Conservation (phyloP, 2,888 invertebrate genomes). For the Philopedon plagiatum region DNA sequence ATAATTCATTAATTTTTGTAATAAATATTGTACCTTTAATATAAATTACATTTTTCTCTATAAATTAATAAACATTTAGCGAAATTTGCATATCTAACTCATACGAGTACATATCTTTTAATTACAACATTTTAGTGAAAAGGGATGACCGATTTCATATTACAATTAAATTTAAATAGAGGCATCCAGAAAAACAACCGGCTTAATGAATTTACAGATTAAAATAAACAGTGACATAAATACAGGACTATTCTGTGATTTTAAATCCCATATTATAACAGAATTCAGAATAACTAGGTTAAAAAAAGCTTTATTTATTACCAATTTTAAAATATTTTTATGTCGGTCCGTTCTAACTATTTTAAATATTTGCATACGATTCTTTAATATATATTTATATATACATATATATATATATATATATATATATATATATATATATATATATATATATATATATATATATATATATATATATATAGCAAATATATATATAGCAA, state of each 20-base stretch:
- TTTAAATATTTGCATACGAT: no score
- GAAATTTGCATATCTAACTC: not conserved
- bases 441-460: no score
- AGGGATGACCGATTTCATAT: not conserved
- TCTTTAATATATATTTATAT: no score
- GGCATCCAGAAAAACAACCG: not conserved
- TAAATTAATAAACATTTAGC: not conserved
- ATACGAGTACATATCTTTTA: not conserved
- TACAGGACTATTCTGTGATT: not conserved
- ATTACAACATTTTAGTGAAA: not conserved
- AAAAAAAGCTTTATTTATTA: no score
- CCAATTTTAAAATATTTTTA: no score
- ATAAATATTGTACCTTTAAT: no score
- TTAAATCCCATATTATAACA: not conserved
- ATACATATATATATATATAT: no score
- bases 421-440: no score
- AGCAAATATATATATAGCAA: no score
- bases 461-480: no score
- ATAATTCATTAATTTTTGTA: no score
- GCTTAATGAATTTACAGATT: constrained; percentile 9
- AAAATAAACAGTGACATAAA: constrained; percentile 1
- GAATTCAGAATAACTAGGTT: not conserved
- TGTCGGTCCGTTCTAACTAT: no score
- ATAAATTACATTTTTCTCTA: not conserved
- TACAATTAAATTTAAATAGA: not conserved